phyloP scores from a whole-genome alignment of 2,888 invertebrate genomes.

The Drosophila nr. perissopoda region DNA sequence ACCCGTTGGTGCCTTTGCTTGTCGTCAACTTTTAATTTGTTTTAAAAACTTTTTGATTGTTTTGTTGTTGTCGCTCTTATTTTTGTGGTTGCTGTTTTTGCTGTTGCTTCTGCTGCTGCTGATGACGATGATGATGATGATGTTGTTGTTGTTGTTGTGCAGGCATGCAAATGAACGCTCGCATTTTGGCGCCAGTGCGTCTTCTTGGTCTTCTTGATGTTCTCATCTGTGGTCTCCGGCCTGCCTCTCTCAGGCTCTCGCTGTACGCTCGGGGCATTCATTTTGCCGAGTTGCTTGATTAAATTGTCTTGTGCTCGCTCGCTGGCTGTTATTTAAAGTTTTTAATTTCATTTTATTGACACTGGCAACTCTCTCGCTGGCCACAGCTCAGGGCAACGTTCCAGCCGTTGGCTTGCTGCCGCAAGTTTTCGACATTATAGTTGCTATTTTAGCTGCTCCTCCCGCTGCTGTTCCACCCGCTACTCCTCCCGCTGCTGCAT shows the following conservation, averaged over 20 bases:
- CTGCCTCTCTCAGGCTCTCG: neutral
- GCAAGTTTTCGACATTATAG: slow-evolving; percentile 43
- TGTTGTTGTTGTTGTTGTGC: slow-evolving; percentile 30
- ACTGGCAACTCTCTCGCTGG: slow-evolving; percentile 36
- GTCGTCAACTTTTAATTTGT: slow-evolving; percentile 79
- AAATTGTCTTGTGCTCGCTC: slow-evolving; percentile 61
- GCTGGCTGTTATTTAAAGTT: slow-evolving; percentile 70
- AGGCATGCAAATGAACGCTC: slow-evolving; percentile 68
- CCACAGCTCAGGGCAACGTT: slow-evolving; percentile 10
- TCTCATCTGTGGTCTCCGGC: slow-evolving; percentile 25
- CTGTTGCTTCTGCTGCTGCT: slow-evolving; percentile 8
- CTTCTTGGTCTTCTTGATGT: slow-evolving; percentile 35
- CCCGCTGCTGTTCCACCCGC: slow-evolving; percentile 2
- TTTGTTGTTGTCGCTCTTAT: slow-evolving; percentile 48
- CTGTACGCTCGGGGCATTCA: slow-evolving; percentile 59
- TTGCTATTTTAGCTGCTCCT: slow-evolving; percentile 20
- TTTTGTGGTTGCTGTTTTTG: slow-evolving; percentile 25
- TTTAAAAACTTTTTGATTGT: slow-evolving; percentile 81
- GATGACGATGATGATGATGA: neutral
- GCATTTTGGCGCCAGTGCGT: slow-evolving; percentile 44
- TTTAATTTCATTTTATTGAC: slow-evolving; percentile 77
- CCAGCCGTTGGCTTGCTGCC: slow-evolving; percentile 22
- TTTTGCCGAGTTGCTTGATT: slow-evolving; percentile 75
- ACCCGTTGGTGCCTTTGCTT: slow-evolving; percentile 7
- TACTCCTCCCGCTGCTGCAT: slow-evolving; percentile 9